Base-by-base conservation (phyloP, 2,113 vertebrate species). In the Bubo bubo region DNA sequence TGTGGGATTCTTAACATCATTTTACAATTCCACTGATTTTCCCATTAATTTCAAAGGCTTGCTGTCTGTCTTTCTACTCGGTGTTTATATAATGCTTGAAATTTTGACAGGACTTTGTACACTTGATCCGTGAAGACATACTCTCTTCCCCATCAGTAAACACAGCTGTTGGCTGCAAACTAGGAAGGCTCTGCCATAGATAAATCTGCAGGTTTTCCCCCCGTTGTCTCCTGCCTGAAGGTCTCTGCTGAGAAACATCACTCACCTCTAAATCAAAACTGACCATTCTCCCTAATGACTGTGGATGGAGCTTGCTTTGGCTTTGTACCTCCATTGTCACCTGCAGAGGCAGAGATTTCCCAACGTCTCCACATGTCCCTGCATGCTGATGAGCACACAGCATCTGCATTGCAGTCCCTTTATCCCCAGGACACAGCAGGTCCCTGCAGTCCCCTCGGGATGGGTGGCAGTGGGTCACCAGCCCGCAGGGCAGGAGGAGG, bases 81-180 rank as follows among this genome's bases (percentile, higher is more conserved):
- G 3, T 71, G 49, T 75, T 96, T 67, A 63, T 0, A 0, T 86
- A 77, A 52, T 12, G 13, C 56, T 80, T 72, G 68, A 82, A 81
- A 72, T 89, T 85, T 79, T 91, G 68, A 91, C 73, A 79, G 43
- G 56, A 45, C 47, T 23, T 80, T 58, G 34, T 2, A 2, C 27
- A 30, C 80, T 70, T 93, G 50, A 53, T 90, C 67, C 18, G 2
- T 21, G 63, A 85, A 82, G 55, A 82, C 12, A 10, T 11, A 28
- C 16, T 66, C 17, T 77, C 52, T 86, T 93, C 24, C n/a, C 52
- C 77, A 45, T 49, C 75, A 79, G 71, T 50, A 86, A 88, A 70
- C 72, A 80, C 63, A 94, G 66, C 58, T 90, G 45, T 34, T 86
- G 79, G 41, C 90, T 93, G 88, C 63, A 71, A 80, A 10, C 50